Evolutionary conservation across 2,888 invertebrate species (phyloP), one percentile per base, ranked within the genome.

Genomic region (Tineola bisselliella): DNA sequence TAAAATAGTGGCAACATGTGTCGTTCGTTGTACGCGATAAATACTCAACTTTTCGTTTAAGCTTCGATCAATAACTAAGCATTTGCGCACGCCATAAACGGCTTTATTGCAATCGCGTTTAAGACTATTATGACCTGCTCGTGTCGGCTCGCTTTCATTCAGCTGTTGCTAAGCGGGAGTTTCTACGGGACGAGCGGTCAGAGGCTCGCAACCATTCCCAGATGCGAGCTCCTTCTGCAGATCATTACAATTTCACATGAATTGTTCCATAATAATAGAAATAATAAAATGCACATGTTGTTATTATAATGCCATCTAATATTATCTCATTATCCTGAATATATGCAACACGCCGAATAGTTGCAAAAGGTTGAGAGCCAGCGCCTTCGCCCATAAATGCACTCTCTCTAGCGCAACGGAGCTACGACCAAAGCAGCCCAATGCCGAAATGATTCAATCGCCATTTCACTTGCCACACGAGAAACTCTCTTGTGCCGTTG

Each of bases 391-490:
- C 84, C 84, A 81, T 84, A 86, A 84, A 84, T 84, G 86, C 86
- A 86, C 83, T 81, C 79, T 81, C 79, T 75, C 81, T 77, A 82
- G 82, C 82, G 81, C 84, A 82, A 80, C 81, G 80, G 79, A 76
- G 82, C 80, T 80, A 77, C 77, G 74, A 75, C 74, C 65, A n/a
- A n/a, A n/a, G n/a, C n/a, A 61, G 38, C 13, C 33, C 63, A 65
- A 61, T 61, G 62, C 18, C 61, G 59, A 60, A 68, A 64, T 13
- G 72, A 18, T 62, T 12, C 65, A 76, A 73, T 62, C 66, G 73
- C 63, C 73, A 64, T 66, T 63, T 12, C 6, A 10, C n/a, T 15
- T 25, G 54, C 4, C 44, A 63, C 63, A 62, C 52, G 64, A 52
- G 74, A 69, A 70, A 68, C 48, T 38, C 68, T 71, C 63, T 66